Base-by-base conservation (phyloP, 2,113 vertebrate species). In the Morone chrysops region DNA sequence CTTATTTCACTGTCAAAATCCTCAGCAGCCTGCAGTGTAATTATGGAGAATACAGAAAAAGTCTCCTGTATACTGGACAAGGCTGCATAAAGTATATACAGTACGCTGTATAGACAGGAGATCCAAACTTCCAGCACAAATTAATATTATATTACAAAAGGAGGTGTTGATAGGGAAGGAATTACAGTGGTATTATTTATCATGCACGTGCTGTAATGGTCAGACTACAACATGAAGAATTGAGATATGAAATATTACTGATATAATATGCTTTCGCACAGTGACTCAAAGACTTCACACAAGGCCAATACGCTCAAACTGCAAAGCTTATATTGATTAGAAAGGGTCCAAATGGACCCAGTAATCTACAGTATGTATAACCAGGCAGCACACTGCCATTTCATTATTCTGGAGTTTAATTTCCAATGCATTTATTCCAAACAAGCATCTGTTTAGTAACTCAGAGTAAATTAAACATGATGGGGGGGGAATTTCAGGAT, bases 381-480 rank as follows among this genome's bases (percentile, higher is more conserved):
- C 59, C 75, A 87, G 80, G 65, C 75, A 85, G 81, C 78, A 77
- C 62, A 71, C 78, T 81, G 68, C 78, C 75, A 78, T 74, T 89
- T 92, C 86, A 88, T 90, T 90, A 89, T 82, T 84, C 79, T 65
- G 61, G 61, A 79, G 75, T 91, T 92, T 92, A 88, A 93, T 94
- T 94, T 91, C 79, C 78, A 66, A 84, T 85, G 84, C 84, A 92
- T 94, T 93, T 89, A 84, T 88, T 89, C 84, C 70, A 87, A 93
- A 92, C 90, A 92, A 92, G 88, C 90, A 91, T 84, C 90, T 89
- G 91, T 89, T 85, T 90, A 87, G 87, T 86, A 87, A 75, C 87
- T 87, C 83, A 72, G 85, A 85, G 87, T 87, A 94, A 93, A 95
- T 93, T 90, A 91, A 93, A 94, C 88, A 89, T 94, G 92, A 95